Conservation (phyloP, 2,113 vertebrate genomes). For the Lynx canadensis region DNA sequence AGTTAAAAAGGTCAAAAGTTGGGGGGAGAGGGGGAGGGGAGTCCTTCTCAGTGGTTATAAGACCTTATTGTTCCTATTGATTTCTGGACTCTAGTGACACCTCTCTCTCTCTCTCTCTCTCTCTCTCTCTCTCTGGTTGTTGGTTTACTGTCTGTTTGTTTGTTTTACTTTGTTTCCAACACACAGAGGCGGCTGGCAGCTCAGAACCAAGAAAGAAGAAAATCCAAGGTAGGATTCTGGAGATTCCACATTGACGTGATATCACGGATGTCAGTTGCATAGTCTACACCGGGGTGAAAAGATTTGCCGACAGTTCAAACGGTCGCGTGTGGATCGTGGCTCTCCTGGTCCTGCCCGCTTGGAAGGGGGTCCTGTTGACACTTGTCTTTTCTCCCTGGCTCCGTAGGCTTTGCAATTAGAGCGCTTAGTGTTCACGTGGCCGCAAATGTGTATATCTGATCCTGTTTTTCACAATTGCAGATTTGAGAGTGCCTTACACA, state of each 20-base stretch:
- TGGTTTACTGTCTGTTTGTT: background rate
- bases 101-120: background rate
- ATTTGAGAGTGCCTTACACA: background rate
- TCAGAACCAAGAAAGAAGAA: conserved; percentile 90
- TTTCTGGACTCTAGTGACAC: background rate
- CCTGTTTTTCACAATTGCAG: background rate
- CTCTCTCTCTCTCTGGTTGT: background rate
- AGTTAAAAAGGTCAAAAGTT: background rate
- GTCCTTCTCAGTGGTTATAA: background rate
- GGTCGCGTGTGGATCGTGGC: background rate
- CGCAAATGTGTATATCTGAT: background rate
- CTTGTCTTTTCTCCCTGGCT: background rate
- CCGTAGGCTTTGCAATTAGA: background rate
- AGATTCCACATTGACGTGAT: background rate
- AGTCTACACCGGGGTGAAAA: background rate
- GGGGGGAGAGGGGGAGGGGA: background rate
- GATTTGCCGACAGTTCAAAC: no score
- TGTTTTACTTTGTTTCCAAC: conserved; percentile 59
- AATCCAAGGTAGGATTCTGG: conserved; percentile 86
- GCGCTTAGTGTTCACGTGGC: background rate
- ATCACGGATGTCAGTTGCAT: rapidly evolving
- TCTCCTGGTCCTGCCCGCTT: background rate
- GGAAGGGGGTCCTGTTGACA: rapidly evolving
- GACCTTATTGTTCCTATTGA: background rate
- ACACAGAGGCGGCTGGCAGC: conserved; percentile 85